These are phyloP conservation scores for Aspidoscelis tigris DNA, from an alignment of 2,113 vertebrate species.

Conservation along the genomic window DNA sequence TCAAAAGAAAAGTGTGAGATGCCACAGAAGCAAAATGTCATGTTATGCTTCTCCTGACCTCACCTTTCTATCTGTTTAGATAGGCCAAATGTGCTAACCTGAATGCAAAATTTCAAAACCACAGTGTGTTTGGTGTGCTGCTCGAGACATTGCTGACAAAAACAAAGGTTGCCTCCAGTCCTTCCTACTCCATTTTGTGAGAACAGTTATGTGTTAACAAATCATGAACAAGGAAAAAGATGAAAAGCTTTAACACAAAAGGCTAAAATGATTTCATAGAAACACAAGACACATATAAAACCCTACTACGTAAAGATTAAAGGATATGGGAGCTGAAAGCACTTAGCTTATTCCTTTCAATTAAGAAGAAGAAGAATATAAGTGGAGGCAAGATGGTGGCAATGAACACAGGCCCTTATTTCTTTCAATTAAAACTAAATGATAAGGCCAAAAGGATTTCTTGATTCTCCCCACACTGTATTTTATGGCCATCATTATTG, in stretches of 20 bases:
- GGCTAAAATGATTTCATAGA: conserved; percentile 7
- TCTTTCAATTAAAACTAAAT: background rate
- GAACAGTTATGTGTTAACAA: background rate
- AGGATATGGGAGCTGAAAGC: background rate
- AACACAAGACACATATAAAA: background rate
- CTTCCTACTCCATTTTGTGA: background rate
- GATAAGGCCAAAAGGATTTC: conserved; percentile 7
- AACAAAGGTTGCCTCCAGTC: background rate
- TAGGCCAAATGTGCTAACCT: background rate
- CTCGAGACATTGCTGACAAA: background rate
- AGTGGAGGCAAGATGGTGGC: too few relatives aligned
- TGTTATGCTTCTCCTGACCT: too few relatives aligned
- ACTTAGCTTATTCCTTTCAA: background rate
- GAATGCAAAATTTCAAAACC: background rate
- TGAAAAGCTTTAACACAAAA: background rate
- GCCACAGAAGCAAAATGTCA: background rate
- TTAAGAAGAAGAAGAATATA: background rate
- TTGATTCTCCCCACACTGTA: background rate
- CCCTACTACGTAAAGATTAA: conserved; percentile 10
- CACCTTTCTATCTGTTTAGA: background rate
- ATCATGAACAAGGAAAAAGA: background rate
- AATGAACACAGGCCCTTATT: too few relatives aligned
- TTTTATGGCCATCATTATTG: background rate
- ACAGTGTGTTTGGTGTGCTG: background rate
- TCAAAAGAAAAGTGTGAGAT: background rate